Evolutionary conservation across 1,140 invertebrate genomes (phyloP), one percentile per base, ranked within the genome.

Genomic region (Sarcophaga peregrina): DNA sequence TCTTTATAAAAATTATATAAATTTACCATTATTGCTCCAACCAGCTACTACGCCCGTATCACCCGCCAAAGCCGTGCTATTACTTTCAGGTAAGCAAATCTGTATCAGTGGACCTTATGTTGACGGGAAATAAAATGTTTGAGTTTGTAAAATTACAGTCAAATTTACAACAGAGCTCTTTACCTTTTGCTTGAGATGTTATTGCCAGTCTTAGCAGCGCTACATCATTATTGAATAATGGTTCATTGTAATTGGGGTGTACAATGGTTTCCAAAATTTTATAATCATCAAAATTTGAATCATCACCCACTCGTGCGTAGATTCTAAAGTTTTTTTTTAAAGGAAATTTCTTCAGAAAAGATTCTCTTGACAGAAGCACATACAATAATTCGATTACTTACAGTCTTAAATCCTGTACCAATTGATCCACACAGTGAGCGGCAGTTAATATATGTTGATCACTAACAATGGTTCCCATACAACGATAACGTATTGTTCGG

Each of bases 391-490:
- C 25, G 6, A 73, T 83, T 82, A 90, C 91, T 92, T 89, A 93
- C 92, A 93, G 82, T 80, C 90, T 87, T 72, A 91, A 90, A 81
- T 88, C 91, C 11, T 84, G 87, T 1, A 91, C 90, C 68, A 92
- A 86, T 82, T 91, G 88, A 3, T 88, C 87, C 3, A 94, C 90
- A 85, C 94, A 95, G 88, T 95, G 95, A 0, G 93, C 94, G 6
- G 95, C 92, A 0, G 94, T 95, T 4, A 95, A 72, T 20, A 95
- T 91, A 84, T 93, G 93, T 3, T 91, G 85, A 52, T 92, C 89
- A 25, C 91, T 93, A 50, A 96, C 92, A 0, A 95, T 88, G 3
- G 93, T 91, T 2, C 94, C 95, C 1, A 93, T 94, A 85, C 95
- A 96, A 52, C 91, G 90, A 87, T 91, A 93, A 54, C 91, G 90